These are phyloP conservation scores for Pherbina coryleti DNA, from an alignment of 2,888 invertebrate genomes.

Conservation along the genomic window DNA sequence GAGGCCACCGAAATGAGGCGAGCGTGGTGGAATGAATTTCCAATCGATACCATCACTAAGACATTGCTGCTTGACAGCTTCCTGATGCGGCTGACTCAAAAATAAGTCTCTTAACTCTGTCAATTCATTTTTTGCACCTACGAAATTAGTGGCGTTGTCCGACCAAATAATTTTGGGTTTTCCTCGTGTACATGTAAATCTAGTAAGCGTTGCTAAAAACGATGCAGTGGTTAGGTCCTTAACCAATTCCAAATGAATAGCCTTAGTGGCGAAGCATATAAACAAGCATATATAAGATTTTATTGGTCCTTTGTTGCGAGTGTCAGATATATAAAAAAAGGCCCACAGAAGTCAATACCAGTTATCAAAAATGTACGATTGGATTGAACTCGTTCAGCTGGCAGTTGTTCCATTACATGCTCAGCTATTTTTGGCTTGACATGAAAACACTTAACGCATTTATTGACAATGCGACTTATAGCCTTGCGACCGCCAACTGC, in stretches of 20 bases:
- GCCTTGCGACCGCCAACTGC: too few relatives aligned
- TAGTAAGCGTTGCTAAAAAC: conserved; percentile 27
- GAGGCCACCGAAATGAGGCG: conserved; percentile 43
- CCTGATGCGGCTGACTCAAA: not conserved
- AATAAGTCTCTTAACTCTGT: not conserved
- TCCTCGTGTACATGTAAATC: conserved; percentile 15
- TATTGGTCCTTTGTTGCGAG: too few relatives aligned
- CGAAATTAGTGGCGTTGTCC: conserved; percentile 42
- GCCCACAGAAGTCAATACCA: too few relatives aligned
- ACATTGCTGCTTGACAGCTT: too few relatives aligned
- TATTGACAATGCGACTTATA: too few relatives aligned
- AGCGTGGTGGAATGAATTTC: conserved; percentile 44
- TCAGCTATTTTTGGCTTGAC: too few relatives aligned
- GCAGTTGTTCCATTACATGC: too few relatives aligned
- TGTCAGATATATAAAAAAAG: too few relatives aligned
- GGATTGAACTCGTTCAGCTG: too few relatives aligned
- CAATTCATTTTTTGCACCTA: conserved; percentile 37
- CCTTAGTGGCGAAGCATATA: conserved; percentile 44
- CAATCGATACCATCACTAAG: conserved; percentile 33
- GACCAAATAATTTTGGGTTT: conserved; percentile 38
- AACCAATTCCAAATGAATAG: conserved; percentile 38
- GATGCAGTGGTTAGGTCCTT: conserved; percentile 32
- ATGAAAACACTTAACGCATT: too few relatives aligned
- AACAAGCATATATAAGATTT: conserved; percentile 40
- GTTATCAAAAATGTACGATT: too few relatives aligned